phyloP scores from a whole-genome alignment of 2,797 vertebrate species.

The Fringilla coelebs region DNA sequence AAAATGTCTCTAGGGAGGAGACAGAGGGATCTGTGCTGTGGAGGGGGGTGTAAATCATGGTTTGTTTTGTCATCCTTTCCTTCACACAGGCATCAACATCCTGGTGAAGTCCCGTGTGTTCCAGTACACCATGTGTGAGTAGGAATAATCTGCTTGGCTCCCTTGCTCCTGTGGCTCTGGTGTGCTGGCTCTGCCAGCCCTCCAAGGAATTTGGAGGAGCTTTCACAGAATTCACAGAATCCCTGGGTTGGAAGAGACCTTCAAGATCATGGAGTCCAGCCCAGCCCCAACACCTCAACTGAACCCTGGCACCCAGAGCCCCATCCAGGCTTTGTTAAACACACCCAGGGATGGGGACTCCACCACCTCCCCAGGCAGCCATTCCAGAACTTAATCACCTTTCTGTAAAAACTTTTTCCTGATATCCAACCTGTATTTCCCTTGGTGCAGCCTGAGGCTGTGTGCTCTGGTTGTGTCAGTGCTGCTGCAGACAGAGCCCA shows the following conservation, averaged over 20 bases:
- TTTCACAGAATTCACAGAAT: not conserved
- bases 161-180: rapidly evolving
- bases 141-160: not conserved
- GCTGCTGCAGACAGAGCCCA: not conserved
- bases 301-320: rapidly evolving
- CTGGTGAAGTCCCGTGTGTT: slow-evolving; percentile 92
- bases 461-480: not conserved
- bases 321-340: not conserved
- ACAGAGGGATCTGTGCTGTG: rapidly evolving
- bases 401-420: not conserved
- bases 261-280: not conserved
- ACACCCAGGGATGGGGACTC: not conserved
- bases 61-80: not conserved
- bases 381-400: not conserved
- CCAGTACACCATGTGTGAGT: slow-evolving; percentile 97
- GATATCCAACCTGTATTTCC: not conserved
- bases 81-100: slow-evolving; percentile 87
- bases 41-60: not conserved
- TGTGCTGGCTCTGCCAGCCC: not conserved
- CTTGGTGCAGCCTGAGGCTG: not conserved
- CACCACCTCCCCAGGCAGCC: not conserved
- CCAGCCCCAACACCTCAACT: not conserved
- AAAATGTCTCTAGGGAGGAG: not conserved
- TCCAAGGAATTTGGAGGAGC: not conserved
- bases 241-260: not conserved